Evolutionary conservation across 2,797 vertebrate genomes (phyloP).

Genomic region (Oreortyx pictus): DNA sequence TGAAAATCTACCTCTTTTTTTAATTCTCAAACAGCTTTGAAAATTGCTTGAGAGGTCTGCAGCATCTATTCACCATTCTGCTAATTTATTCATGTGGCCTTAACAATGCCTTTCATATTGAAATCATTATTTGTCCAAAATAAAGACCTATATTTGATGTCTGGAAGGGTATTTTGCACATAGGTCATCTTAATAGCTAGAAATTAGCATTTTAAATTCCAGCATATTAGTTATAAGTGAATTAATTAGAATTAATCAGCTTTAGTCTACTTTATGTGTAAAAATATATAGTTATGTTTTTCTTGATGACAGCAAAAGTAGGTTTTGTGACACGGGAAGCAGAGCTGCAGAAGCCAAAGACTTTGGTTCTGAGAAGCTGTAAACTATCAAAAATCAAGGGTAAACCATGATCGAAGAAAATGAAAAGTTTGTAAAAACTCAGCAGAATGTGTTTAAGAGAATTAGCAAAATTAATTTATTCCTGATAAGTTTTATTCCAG

Average conservation of each 20-base stretch:
- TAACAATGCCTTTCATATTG: neutral
- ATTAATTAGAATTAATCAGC: conserved; percentile 19
- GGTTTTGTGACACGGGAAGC: neutral
- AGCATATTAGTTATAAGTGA: neutral
- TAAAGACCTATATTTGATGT: neutral
- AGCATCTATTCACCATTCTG: neutral
- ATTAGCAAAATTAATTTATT: neutral
- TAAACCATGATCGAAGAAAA: neutral
- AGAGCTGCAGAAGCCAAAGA: neutral
- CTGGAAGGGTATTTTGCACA: conserved; percentile 7
- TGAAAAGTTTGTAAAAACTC: neutral
- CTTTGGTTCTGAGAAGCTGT: neutral
- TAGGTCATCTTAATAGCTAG: conserved; percentile 13
- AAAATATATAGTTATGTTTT: neutral
- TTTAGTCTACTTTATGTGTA: neutral
- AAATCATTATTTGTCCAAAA: conserved; percentile 7
- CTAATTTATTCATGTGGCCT: neutral
- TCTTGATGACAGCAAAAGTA: neutral
- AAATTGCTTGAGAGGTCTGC: neutral
- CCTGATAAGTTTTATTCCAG: neutral
- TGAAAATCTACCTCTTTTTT: neutral
- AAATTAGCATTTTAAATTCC: conserved; percentile 49
- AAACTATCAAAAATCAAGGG: neutral
- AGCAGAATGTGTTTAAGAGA: neutral
- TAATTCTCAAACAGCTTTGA: neutral